Conservation (phyloP, 1,140 invertebrate species). For the Phymorhynchus buccinoides region DNA sequence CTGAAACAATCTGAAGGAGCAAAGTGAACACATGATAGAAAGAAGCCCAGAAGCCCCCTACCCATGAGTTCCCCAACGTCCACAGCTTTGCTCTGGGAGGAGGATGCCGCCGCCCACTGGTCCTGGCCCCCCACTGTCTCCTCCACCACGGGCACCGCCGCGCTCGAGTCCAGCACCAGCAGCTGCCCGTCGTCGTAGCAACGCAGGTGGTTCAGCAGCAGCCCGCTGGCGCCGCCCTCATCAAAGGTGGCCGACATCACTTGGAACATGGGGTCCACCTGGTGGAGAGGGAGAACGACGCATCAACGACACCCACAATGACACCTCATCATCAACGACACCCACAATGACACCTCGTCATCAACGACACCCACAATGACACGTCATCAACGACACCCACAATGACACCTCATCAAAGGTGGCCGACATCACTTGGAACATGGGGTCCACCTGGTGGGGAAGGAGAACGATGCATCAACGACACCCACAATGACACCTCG, state of each 20-base stretch:
- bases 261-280: constrained; percentile 75
- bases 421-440: constrained; percentile 74
- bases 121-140: constrained; percentile 31
- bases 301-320: too few species aligned
- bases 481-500: too few species aligned
- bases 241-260: constrained; percentile 74
- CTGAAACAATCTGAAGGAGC: too few species aligned
- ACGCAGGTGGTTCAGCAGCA: constrained; percentile 72
- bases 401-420: constrained; percentile 76
- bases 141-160: constrained; percentile 52
- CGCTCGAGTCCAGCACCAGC: constrained; percentile 67
- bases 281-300: not conserved
- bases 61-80: constrained; percentile 60
- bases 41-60: constrained; percentile 28
- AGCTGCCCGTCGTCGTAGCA: constrained; percentile 68
- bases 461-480: too few species aligned
- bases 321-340: too few species aligned
- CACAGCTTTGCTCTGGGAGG: constrained; percentile 35
- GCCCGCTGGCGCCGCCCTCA: constrained; percentile 72
- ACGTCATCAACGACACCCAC: too few species aligned
- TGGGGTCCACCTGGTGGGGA: constrained; percentile 74
- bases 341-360: too few species aligned
- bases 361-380: too few species aligned
- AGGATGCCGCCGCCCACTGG: too few species aligned
- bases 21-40: not conserved